Conservation (phyloP, 2,888 invertebrate species). For the Watsonalla binaria region DNA sequence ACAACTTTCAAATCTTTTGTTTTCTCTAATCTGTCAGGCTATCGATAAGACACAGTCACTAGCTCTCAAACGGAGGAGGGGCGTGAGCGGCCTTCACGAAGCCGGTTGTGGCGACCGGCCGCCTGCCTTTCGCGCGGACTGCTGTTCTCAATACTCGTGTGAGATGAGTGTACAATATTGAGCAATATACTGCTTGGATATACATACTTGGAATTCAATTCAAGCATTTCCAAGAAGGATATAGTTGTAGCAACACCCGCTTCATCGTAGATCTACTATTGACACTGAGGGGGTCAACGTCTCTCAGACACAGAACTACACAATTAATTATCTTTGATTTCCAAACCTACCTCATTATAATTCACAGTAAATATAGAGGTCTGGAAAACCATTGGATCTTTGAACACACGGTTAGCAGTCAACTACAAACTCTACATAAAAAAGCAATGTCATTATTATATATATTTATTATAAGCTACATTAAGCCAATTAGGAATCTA, state of each 20-base stretch:
- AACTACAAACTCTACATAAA: no score
- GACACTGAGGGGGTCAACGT: no score
- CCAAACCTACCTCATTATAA: no score
- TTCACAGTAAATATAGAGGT: no score
- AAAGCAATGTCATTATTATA: no score
- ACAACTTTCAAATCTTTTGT: neutral
- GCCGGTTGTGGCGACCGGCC: slow-evolving; percentile 71
- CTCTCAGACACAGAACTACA: slow-evolving; percentile 8
- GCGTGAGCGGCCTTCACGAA: slow-evolving; percentile 71
- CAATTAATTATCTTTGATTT: no score
- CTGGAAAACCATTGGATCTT: no score
- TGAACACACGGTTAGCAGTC: no score
- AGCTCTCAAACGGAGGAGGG: slow-evolving; percentile 46
- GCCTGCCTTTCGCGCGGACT: slow-evolving; percentile 71
- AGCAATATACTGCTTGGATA: slow-evolving; percentile 6
- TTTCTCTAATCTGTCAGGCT: slow-evolving; percentile 20
- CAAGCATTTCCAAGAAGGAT: slow-evolving; percentile 15
- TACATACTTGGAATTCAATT: slow-evolving; percentile 13
- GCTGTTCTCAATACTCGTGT: slow-evolving; percentile 55
- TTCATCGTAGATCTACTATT: slow-evolving; percentile 7
- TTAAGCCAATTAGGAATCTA: no score
- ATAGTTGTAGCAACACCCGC: slow-evolving; percentile 14
- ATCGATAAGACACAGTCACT: slow-evolving; percentile 62
- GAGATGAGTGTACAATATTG: slow-evolving; percentile 21
- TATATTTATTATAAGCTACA: no score